These are phyloP conservation scores for Cuculus canorus DNA, from an alignment of 2,797 vertebrate species.

Conservation along the genomic window DNA sequence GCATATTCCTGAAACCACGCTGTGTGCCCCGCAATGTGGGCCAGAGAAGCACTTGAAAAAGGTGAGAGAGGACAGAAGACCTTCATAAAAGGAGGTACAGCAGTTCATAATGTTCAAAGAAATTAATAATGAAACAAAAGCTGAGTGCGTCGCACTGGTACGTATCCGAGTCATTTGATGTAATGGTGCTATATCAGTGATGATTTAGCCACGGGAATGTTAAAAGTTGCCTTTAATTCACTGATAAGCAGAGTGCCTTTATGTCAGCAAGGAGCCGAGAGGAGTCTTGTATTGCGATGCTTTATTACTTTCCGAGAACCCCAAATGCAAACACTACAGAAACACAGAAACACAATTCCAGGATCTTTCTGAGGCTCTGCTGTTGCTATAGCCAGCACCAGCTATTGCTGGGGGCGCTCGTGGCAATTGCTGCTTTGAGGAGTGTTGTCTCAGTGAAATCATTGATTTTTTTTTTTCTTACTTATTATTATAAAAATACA, in stretches of 20 bases:
- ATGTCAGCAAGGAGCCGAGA: neutral
- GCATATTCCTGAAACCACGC: neutral
- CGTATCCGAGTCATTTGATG: neutral
- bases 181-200: neutral
- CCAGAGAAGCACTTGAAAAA: neutral
- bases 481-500: neutral
- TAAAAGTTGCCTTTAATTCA: neutral
- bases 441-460: neutral
- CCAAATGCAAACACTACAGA: neutral
- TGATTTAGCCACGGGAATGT: neutral
- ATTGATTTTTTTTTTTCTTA: neutral
- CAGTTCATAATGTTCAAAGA: neutral
- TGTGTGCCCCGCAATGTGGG: neutral
- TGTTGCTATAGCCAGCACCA: neutral
- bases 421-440: neutral
- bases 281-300: neutral
- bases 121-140: neutral
- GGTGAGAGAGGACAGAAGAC: neutral
- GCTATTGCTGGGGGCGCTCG: neutral
- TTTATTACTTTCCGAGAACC: slow-evolving; percentile 8
- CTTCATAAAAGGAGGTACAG: neutral
- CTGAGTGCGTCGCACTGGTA: neutral
- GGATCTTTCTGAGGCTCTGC: neutral
- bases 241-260: neutral
- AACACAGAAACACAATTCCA: neutral